Conservation (phyloP, 2,888 invertebrate genomes). For the Lycophotia porphyrea region DNA sequence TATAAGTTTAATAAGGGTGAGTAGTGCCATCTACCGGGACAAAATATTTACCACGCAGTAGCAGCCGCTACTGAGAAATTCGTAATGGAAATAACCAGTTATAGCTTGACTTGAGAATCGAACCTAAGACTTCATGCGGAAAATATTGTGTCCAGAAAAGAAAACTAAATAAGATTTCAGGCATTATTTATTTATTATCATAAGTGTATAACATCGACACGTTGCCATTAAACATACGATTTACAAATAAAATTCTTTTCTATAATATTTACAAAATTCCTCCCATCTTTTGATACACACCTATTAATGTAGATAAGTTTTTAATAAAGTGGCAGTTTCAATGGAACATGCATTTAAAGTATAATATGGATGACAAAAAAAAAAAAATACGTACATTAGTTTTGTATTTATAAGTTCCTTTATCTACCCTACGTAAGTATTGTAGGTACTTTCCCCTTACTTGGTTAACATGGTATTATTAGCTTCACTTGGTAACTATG, state of each 20-base stretch:
- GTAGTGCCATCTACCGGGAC: background rate
- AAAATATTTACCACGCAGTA: background rate
- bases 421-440: background rate
- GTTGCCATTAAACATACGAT: constrained; percentile 87
- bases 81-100: no score
- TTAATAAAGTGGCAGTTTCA: constrained; percentile 50
- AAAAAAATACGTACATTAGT: background rate
- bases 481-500: no score
- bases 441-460: background rate
- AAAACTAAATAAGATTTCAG: constrained; percentile 66
- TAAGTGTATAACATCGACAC: constrained; percentile 90
- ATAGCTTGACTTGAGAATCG: no score
- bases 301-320: constrained; percentile 60
- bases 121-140: background rate
- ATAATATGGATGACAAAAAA: background rate
- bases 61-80: background rate
- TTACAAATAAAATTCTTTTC: constrained; percentile 86
- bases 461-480: no score
- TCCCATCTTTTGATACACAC: constrained; percentile 75
- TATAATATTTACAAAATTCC: constrained; percentile 86
- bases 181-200: constrained; percentile 86
- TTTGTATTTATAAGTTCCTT: background rate
- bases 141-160: background rate
- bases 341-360: constrained; percentile 24
- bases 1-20: background rate